Evolutionary conservation across 2,797 vertebrate species (phyloP).

Genomic region (Stomatorhinus walkeri): DNA sequence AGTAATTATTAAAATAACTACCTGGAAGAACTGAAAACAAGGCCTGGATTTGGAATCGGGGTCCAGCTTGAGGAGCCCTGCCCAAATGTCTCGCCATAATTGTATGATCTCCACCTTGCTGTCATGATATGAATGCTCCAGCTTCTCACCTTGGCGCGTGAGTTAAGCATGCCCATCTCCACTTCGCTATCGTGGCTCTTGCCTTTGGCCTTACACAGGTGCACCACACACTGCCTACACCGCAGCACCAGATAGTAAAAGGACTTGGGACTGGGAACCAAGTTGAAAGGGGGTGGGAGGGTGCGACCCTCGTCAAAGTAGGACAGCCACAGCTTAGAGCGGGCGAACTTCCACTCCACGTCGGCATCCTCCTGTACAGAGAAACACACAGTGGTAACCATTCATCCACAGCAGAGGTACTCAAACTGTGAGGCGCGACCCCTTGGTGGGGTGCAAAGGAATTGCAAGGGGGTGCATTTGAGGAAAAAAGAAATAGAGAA

Average conservation of each 20-base stretch:
- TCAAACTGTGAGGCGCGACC: background rate
- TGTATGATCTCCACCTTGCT: background rate
- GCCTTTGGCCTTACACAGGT: constrained; percentile 82
- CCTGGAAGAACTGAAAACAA: background rate
- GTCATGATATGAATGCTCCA: background rate
- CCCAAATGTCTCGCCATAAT: background rate
- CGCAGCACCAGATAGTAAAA: constrained; percentile 91
- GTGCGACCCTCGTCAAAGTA: constrained; percentile 96
- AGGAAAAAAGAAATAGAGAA: background rate
- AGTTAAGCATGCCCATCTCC: constrained; percentile 92
- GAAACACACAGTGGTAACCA: background rate
- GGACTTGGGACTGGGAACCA: constrained; percentile 95
- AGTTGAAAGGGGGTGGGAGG: constrained; percentile 86
- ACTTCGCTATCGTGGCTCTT: constrained; percentile 78
- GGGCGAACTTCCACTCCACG: constrained; percentile 95
- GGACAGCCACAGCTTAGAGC: constrained; percentile 92
- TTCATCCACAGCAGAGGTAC: background rate
- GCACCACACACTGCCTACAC: constrained; percentile 82
- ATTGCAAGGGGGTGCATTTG: background rate
- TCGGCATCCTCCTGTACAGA: constrained; percentile 80
- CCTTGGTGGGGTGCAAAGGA: background rate
- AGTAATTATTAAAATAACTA: background rate
- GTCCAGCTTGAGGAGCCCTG: background rate
- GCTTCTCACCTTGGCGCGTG: constrained; percentile 67
- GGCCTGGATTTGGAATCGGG: background rate